phyloP scores from a whole-genome alignment of 2,888 invertebrate genomes.

The Acleris emargana region DNA sequence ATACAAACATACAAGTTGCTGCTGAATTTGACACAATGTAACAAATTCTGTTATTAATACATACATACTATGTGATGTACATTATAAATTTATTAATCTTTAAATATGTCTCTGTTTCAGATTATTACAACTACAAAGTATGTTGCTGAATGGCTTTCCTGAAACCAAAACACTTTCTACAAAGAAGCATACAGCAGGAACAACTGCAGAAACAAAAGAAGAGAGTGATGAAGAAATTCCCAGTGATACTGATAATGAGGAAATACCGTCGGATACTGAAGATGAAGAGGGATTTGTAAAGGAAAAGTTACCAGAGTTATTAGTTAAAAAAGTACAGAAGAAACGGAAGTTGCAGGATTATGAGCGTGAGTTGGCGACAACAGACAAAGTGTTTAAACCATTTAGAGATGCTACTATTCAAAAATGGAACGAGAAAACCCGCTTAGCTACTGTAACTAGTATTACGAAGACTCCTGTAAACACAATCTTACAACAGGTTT shows the following conservation, averaged over 20 bases:
- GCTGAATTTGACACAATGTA: no score
- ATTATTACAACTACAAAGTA: constrained; percentile 65
- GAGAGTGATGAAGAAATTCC: constrained; percentile 74
- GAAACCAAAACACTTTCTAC: constrained; percentile 85
- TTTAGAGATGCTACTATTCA: constrained; percentile 93
- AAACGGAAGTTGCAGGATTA: constrained; percentile 85
- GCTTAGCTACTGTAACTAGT: constrained; percentile 86
- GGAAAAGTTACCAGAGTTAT: constrained; percentile 45
- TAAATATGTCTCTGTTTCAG: constrained; percentile 54
- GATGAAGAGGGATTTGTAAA: constrained; percentile 58
- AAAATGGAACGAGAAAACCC: constrained; percentile 98
- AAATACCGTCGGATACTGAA: constrained; percentile 86
- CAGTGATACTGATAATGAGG: constrained; percentile 85
- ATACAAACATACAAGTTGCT: no score
- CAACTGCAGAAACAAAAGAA: constrained; percentile 54
- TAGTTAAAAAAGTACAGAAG: constrained; percentile 54
- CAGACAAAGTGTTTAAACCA: constrained; percentile 84
- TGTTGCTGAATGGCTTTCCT: constrained; percentile 85
- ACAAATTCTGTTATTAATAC: no score
- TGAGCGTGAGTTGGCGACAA: constrained; percentile 80
- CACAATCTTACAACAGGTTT: constrained; percentile 91
- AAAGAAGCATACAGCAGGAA: constrained; percentile 50
- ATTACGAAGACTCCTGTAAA: constrained; percentile 85
- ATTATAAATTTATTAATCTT: background rate
- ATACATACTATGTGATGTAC: no score